These are phyloP conservation scores for Lysandra coridon DNA, from an alignment of 2,888 invertebrate species.

Conservation along the genomic window DNA sequence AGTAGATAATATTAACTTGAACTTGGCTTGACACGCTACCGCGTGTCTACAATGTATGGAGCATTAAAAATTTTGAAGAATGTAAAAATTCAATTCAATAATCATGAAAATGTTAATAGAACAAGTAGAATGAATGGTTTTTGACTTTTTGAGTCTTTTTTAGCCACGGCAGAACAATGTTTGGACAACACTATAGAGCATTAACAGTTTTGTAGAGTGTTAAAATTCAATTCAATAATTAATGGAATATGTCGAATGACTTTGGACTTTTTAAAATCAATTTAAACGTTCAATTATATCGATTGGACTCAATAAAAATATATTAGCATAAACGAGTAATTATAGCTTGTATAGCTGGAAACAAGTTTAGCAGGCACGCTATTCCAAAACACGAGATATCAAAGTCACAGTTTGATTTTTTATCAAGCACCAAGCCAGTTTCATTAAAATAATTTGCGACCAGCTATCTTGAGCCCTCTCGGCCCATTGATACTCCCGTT, in stretches of 20 bases:
- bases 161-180: too few relatives aligned
- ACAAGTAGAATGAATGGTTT: too few relatives aligned
- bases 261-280: background rate
- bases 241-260: background rate
- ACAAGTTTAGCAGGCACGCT: conserved; percentile 20
- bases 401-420: conserved; percentile 38
- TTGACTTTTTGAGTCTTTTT: too few relatives aligned
- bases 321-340: conserved; percentile 10
- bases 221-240: background rate
- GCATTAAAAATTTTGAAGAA: too few relatives aligned
- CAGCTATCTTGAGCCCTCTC: conserved; percentile 36
- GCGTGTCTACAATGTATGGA: too few relatives aligned
- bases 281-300: background rate
- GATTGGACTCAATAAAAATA: background rate
- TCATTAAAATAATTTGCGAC: conserved; percentile 41
- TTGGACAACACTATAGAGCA: too few relatives aligned
- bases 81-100: too few relatives aligned
- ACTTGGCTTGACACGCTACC: too few relatives aligned
- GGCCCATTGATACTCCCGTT: conserved; percentile 36
- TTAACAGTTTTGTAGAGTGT: too few relatives aligned
- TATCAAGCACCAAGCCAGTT: conserved; percentile 39
- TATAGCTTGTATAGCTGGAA: background rate
- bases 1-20: too few relatives aligned
- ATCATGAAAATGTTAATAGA: too few relatives aligned
- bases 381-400: conserved; percentile 27